Evolutionary conservation across 1,140 invertebrate genomes (phyloP).

Genomic region (Centruroides sculpturatus): DNA sequence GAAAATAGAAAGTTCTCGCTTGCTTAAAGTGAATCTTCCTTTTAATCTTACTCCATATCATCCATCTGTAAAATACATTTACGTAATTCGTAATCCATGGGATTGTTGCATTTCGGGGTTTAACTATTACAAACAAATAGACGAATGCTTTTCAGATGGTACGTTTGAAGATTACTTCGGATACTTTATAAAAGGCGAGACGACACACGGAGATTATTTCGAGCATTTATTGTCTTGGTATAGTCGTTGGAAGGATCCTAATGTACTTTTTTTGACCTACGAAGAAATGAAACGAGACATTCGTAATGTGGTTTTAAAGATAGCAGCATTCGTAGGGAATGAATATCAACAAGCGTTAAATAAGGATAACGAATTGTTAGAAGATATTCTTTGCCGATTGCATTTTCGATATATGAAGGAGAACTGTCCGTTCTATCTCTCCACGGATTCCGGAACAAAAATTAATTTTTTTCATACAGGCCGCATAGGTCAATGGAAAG

Average conservation of each 20-base stretch:
- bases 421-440: not conserved
- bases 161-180: slow-evolving; percentile 1
- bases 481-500: slow-evolving; percentile 33
- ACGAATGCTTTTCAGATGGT: not conserved
- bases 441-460: slow-evolving; percentile 2
- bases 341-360: slow-evolving; percentile 2
- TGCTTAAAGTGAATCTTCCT: slow-evolving; percentile 2
- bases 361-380: not conserved
- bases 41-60: slow-evolving; percentile 2
- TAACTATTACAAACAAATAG: not conserved
- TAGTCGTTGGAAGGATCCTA: not conserved
- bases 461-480: slow-evolving; percentile 32
- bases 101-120: not conserved
- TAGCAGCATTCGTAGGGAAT: slow-evolving; percentile 26
- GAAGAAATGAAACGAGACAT: slow-evolving; percentile 9
- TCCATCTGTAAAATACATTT: not conserved
- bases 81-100: not conserved
- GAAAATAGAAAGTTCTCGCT: not conserved
- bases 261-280: slow-evolving; percentile 12
- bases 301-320: not conserved
- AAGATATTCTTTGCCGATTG: not conserved
- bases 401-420: not conserved
- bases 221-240: slow-evolving; percentile 8
- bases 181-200: not conserved
- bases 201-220: slow-evolving; percentile 8